Evolutionary conservation across 1,140 invertebrate genomes (phyloP), one percentile per base, ranked within the genome.

Genomic region (Bemisia tabaci): DNA sequence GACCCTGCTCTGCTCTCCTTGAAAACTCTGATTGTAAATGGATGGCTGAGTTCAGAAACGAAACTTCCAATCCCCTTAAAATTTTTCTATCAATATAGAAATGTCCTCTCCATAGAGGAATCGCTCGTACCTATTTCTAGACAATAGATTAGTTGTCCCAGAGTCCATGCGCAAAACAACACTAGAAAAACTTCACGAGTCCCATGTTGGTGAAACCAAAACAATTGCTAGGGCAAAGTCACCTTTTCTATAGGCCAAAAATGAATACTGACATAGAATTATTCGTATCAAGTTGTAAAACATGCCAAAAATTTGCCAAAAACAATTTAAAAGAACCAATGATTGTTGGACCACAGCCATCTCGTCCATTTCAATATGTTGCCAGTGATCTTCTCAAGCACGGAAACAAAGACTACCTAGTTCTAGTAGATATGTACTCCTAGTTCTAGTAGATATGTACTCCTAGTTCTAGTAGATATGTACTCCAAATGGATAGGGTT

Each of bases 141-240:
- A 68, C 63, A 69, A 74, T 61, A 67, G 62, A 64, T 22, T 79
- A 17, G 23, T 77, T 25, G 74, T 79, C 24, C 77, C 77, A 9
- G 67, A 59, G 11, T 26, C 59, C 11, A 67, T 77, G 22, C 65
- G 75, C 26, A 48, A 61, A 26, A 65, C 72, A 64, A 76, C 78
- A 66, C 61, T 78, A 61, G 26, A 70, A 0, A 67, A 68, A 48
- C 59, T 79, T 9, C 77, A 78, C 65, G 74, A 76, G 63, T 72
- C 70, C 25, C 74, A 71, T 71, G 26, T 71, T 1, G 74, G 72
- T 12, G 25, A 64, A 22, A 59, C 24, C 1, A 67, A 67, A 25
- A 39, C 67, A 1, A 60, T 24, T 1, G 22, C 17, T 60, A 27
- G 33, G 39, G 67, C 63, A 0, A 64, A n/a, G 33, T 26, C 22